These are phyloP conservation scores for Tinamus guttatus DNA, from an alignment of 2,113 vertebrate genomes.

Conservation along the genomic window DNA sequence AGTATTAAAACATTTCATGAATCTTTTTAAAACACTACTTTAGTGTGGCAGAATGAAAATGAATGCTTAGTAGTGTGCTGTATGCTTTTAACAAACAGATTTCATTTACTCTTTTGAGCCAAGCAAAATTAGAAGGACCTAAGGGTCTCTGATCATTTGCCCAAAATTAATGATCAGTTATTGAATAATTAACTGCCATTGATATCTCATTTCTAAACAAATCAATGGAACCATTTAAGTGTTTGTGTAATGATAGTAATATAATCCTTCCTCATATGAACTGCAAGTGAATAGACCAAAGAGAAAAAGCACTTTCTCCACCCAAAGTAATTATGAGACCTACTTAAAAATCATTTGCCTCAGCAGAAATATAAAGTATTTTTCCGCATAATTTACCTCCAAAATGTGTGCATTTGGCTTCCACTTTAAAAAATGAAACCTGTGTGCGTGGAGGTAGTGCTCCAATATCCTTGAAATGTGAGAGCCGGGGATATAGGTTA, in stretches of 20 bases:
- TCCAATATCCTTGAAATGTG: background rate
- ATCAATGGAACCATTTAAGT: conserved; percentile 79
- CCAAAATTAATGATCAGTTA: conserved; percentile 82
- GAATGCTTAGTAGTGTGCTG: conserved; percentile 7
- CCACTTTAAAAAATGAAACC: conserved; percentile 9
- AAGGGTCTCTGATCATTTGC: conserved; percentile 66
- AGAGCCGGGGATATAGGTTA: background rate
- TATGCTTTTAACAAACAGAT: conserved; percentile 52
- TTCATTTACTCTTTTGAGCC: conserved; percentile 31
- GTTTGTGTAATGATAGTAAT: conserved; percentile 82
- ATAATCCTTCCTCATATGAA: conserved; percentile 73
- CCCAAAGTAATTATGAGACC: conserved; percentile 30
- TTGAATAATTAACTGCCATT: conserved; percentile 80
- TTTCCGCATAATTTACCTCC: conserved; percentile 65
- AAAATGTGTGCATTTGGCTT: conserved; percentile 33
- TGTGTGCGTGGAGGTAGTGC: background rate
- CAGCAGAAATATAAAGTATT: conserved; percentile 56
- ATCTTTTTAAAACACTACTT: conserved; percentile 59
- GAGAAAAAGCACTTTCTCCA: conserved; percentile 53
- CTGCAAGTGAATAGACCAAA: conserved; percentile 73
- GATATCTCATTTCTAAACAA: conserved; percentile 77
- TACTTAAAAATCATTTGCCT: conserved; percentile 68
- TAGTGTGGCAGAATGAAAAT: conserved; percentile 56
- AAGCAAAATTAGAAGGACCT: conserved; percentile 57
- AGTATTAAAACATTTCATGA: conserved; percentile 58